Percentiles rank a stretch among this genome's conserved stretches.
phyloP scores from a whole-genome alignment of 53 echinoderm and acorn worm species.

The Crossaster papposus region DNA sequence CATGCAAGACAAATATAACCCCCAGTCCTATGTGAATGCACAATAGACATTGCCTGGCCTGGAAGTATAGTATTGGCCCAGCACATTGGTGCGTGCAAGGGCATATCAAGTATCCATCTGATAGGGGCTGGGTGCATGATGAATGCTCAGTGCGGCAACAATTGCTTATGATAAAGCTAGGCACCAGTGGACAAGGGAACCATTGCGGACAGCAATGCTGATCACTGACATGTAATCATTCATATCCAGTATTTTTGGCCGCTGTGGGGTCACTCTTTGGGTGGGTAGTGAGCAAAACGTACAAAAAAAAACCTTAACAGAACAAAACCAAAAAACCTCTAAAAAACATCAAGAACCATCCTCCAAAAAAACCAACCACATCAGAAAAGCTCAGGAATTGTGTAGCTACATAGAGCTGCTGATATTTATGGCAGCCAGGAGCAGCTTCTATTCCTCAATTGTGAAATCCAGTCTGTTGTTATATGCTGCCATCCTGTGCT shows the following conservation, averaged over 20 bases:
- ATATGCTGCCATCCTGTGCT: background rate
- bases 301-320: too few relatives aligned
- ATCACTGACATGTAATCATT: background rate
- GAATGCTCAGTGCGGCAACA: conserved; percentile 55
- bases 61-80: conserved; percentile 24
- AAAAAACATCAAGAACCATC: too few relatives aligned
- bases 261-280: background rate
- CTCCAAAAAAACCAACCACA: too few relatives aligned
- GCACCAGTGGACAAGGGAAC: conserved; percentile 35
- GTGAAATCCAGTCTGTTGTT: background rate
- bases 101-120: conserved; percentile 35
- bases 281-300: background rate
- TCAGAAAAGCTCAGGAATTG: too few relatives aligned
- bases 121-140: background rate
- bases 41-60: background rate
- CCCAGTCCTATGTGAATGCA: conserved; percentile 11
- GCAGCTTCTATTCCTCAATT: background rate
- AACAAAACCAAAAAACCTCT: too few relatives aligned
- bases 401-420: too few relatives aligned
- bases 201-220: background rate
- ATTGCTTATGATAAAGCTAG: conserved; percentile 38
- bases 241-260: background rate
- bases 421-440: too few relatives aligned
- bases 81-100: conserved; percentile 43
- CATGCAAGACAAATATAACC: background rate